These are phyloP conservation scores for Drosophila anomalipes DNA, from an alignment of 2,888 invertebrate species.

Conservation along the genomic window DNA sequence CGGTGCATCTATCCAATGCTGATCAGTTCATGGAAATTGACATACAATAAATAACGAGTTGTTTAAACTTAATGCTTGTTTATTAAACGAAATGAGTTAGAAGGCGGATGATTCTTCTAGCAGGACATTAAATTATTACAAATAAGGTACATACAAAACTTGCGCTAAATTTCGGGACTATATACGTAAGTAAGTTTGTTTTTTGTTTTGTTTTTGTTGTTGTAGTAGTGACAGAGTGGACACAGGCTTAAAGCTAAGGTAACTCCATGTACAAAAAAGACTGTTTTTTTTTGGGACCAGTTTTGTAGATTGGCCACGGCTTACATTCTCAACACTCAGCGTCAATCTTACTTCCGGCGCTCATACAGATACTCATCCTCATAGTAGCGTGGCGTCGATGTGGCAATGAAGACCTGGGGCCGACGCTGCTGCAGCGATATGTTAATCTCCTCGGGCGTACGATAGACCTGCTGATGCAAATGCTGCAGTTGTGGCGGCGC, in stretches of 20 bases:
- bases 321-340: neutral
- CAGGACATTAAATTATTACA: constrained; percentile 82
- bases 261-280: constrained; percentile 65
- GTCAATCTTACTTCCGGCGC: constrained; percentile 79
- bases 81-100: constrained; percentile 81
- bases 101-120: constrained; percentile 81
- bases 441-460: constrained; percentile 94
- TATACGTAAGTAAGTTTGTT: constrained; percentile 29
- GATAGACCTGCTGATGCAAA: constrained; percentile 89
- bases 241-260: constrained; percentile 67
- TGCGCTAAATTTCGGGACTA: constrained; percentile 76
- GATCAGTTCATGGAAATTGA: constrained; percentile 86
- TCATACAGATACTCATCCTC: constrained; percentile 85
- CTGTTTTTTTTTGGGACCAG: constrained; percentile 56
- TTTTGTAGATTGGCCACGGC: constrained; percentile 9
- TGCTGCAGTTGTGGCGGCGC: constrained; percentile 81
- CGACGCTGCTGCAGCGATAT: constrained; percentile 93
- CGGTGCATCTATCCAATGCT: constrained; percentile 84
- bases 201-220: constrained; percentile 10
- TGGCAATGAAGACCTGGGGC: constrained; percentile 86
- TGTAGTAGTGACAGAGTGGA: constrained; percentile 57
- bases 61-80: constrained; percentile 73
- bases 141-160: constrained; percentile 75
- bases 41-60: constrained; percentile 67
- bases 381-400: constrained; percentile 85